A percentile compares a stretch with the other conserved stretches of the same genome.
Evolutionary conservation across 1,140 invertebrate genomes (phyloP).

Genomic region (Zaprionus tsacasi): DNA sequence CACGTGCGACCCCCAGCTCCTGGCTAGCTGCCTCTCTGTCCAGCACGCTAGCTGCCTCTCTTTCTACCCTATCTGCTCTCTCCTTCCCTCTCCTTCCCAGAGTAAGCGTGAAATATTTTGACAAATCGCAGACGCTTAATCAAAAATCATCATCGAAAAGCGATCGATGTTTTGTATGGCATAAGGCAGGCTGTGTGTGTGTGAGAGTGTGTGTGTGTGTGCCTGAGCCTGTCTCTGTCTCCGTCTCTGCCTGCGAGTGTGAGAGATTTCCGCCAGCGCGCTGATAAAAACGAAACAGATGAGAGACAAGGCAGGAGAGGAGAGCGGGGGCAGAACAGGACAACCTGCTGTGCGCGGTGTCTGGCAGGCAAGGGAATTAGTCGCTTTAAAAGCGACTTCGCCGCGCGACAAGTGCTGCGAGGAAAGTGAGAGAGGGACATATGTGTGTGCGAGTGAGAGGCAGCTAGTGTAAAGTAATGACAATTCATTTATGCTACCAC

Average conservation of each 20-base stretch:
- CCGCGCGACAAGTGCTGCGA: constrained; percentile 41
- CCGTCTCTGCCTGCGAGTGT: constrained; percentile 44
- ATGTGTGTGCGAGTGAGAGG: constrained; percentile 5
- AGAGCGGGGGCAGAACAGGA: neutral
- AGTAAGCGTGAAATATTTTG: constrained; percentile 81
- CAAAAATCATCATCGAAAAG: constrained; percentile 81
- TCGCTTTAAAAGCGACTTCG: constrained; percentile 43
- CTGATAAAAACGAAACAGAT: constrained; percentile 47
- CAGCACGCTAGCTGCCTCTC: no score
- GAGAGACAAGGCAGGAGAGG: constrained; percentile 6
- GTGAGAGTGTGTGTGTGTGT: neutral
- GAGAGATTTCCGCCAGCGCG: constrained; percentile 67
- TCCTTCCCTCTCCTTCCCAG: constrained; percentile 22
- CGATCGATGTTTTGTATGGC: constrained; percentile 81
- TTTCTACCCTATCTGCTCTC: neutral
- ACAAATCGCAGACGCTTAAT: constrained; percentile 83
- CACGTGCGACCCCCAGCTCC: constrained; percentile 57
- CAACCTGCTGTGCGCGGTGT: constrained; percentile 14
- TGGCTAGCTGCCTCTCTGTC: neutral
- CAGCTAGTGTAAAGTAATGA: constrained; percentile 58
- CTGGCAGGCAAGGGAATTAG: constrained; percentile 51
- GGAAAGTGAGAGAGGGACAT: neutral
- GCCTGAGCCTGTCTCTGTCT: neutral
- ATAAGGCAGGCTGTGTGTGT: constrained; percentile 30
- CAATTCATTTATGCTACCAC: constrained; percentile 79